Evolutionary conservation across 2,888 invertebrate species (phyloP), one percentile per base, ranked within the genome.

Genomic region (Caenorhabditis sp.): DNA sequence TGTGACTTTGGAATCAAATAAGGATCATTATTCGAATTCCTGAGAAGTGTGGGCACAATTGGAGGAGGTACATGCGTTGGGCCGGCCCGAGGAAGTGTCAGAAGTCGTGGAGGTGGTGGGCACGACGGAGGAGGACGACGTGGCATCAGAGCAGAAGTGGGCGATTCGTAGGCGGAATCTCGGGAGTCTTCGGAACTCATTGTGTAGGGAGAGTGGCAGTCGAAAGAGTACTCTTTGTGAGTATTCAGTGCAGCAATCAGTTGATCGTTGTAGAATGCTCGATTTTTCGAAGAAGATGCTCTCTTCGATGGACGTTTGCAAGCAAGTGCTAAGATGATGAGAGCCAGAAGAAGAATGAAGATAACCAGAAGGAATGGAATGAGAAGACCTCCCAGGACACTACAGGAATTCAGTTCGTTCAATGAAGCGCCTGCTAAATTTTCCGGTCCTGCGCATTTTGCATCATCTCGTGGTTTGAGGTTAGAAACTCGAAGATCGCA

Each of bases 161-260:
- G 87, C 0, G 80, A 80, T 68, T 87, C 87, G 72, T 87, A 87
- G 16, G 87, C 87, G 0, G 85, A 85, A 58, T 87, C 87, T 4
- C 82, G 68, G 14, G 85, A 83, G 28, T 77, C 77, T 41, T 85
- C 82, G n/a, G 82, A 75, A 28, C 66, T 66, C 79, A 74, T 76
- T 47, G 80, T 85, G 47, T 85, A 86, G 1, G 85, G 85, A 3
- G 85, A 80, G 26, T 82, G 80, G 44, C 84, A 73, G 54, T 86
- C 83, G 58, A 82, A 85, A 8, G 80, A 58, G 70, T 86, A 86
- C 31, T 85, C 85, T 59, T 86, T 85, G 74, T 85, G 84, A 5
- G 69, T 66, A n/a, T 69, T 56, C n/a, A 85, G 61, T 2, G 73
- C 77, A 47, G 75, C 73, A 44, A 82, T 79, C n/a, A 82, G 59